Conservation (phyloP, 2,888 invertebrate genomes). For the Limnephilus marmoratus region DNA sequence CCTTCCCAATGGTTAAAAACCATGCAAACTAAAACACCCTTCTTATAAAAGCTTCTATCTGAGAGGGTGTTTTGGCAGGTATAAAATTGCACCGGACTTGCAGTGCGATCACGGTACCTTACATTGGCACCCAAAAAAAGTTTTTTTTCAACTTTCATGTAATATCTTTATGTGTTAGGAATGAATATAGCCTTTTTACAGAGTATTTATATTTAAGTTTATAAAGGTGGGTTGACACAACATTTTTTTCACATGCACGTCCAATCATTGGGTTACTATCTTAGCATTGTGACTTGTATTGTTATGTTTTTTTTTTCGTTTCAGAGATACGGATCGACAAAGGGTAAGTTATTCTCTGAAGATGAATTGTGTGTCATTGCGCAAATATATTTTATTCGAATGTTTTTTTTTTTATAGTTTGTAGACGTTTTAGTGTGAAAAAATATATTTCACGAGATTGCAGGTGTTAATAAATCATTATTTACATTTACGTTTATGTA, state of each 20-base stretch:
- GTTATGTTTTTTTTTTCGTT: conserved; percentile 16
- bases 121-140: conserved; percentile 17
- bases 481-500: neutral
- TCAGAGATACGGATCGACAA: conserved; percentile 29
- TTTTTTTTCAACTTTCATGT: too few species aligned
- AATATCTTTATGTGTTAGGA: neutral
- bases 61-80: conserved; percentile 30
- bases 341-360: conserved; percentile 38
- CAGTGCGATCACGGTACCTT: neutral
- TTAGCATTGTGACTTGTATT: conserved; percentile 46
- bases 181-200: neutral
- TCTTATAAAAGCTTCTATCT: neutral
- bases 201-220: neutral
- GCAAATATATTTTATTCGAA: conserved; percentile 43
- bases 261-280: conserved; percentile 44
- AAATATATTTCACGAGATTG: conserved; percentile 14
- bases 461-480: neutral
- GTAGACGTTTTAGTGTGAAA: conserved; percentile 24
- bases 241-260: conserved; percentile 3
- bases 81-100: conserved; percentile 32
- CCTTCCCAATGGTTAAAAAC: neutral
- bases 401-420: conserved; percentile 17
- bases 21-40: neutral
- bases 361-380: conserved; percentile 50
- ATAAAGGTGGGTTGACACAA: neutral